phyloP scores from a whole-genome alignment of 2,797 vertebrate genomes.

The Rhinoraja longicauda region DNA sequence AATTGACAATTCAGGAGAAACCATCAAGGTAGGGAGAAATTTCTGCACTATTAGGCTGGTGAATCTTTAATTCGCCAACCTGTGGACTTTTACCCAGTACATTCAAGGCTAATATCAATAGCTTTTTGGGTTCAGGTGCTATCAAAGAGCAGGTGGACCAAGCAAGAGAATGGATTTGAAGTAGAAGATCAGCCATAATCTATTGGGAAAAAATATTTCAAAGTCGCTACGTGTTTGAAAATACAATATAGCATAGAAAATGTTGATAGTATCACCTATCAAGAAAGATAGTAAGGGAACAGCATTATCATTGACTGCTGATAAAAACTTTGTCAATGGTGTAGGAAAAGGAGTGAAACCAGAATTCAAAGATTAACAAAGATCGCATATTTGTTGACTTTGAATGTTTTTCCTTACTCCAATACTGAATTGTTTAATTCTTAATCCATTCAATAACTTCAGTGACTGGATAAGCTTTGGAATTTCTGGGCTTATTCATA shows the following conservation, averaged over 20 bases:
- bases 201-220: background rate
- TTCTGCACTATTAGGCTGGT: too few species aligned
- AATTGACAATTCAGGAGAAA: too few species aligned
- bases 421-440: background rate
- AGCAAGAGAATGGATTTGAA: too few species aligned
- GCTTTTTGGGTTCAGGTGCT: too few species aligned
- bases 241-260: background rate
- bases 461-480: background rate
- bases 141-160: too few species aligned
- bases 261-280: background rate
- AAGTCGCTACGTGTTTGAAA: background rate
- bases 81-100: too few species aligned
- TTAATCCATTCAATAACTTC: background rate
- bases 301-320: background rate
- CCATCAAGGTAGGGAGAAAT: too few species aligned
- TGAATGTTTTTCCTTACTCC: background rate
- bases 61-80: too few species aligned
- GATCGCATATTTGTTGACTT: background rate
- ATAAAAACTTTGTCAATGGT: background rate
- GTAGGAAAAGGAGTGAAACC: background rate
- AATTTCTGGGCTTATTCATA: background rate
- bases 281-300: background rate
- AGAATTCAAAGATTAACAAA: background rate
- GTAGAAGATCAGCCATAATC: background rate
- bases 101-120: too few species aligned